These are phyloP conservation scores for Slavum lentiscoides DNA, from an alignment of 2,888 invertebrate genomes.

Conservation along the genomic window DNA sequence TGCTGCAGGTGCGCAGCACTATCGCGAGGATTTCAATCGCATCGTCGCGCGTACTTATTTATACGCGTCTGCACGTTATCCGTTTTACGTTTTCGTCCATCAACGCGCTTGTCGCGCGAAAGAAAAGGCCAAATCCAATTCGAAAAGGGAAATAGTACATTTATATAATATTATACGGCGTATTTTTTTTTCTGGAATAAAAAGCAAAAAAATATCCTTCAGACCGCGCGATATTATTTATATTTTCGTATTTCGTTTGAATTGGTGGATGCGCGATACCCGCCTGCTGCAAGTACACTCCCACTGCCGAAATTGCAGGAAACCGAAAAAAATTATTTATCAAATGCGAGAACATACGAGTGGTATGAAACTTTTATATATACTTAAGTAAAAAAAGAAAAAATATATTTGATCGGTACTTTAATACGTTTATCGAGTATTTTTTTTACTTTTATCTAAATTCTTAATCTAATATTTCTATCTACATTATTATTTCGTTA, in stretches of 20 bases:
- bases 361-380: no score
- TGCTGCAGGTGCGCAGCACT: no score
- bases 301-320: no score
- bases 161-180: not conserved
- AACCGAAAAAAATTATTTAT: no score
- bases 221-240: not conserved
- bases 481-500: no score
- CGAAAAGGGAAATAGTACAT: not conserved
- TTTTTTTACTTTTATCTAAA: no score
- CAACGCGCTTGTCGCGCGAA: not conserved
- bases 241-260: not conserved
- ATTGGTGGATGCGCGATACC: not conserved
- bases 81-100: not conserved
- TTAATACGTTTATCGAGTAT: no score
- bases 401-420: no score
- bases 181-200: not conserved
- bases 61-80: not conserved
- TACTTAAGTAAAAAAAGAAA: no score
- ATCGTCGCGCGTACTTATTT: not conserved
- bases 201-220: not conserved
- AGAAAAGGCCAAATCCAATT: conserved; percentile 19
- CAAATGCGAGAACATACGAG: no score
- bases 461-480: no score
- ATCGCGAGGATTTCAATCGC: not conserved
- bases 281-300: not conserved